These are phyloP conservation scores for Catocala nupta DNA, from an alignment of 2,888 invertebrate species.

Conservation along the genomic window DNA sequence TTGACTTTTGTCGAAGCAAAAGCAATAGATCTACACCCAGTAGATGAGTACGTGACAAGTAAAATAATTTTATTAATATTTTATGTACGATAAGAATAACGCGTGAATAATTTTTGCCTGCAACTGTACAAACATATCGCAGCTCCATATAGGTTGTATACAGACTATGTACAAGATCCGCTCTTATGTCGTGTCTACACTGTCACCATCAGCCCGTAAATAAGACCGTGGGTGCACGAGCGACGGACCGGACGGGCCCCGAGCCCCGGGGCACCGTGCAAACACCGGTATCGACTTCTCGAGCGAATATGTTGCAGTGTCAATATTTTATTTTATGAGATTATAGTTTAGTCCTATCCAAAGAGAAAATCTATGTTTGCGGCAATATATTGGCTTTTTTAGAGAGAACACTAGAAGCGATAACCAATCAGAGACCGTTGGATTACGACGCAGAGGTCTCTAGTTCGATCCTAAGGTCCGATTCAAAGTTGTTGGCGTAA, in stretches of 20 bases:
- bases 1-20: too few species aligned
- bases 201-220: slow-evolving; percentile 23
- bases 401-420: too few species aligned
- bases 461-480: too few species aligned
- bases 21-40: too few species aligned
- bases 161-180: slow-evolving; percentile 3
- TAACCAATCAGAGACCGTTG: too few species aligned
- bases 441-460: too few species aligned
- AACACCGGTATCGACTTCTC: slow-evolving; percentile 20
- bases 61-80: too few species aligned
- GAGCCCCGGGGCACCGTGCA: slow-evolving; percentile 5
- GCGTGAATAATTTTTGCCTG: too few species aligned
- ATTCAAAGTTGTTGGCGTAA: too few species aligned
- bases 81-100: too few species aligned
- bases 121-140: not conserved
- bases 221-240: slow-evolving; percentile 25
- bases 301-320: slow-evolving; percentile 17
- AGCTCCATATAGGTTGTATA: not conserved
- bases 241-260: slow-evolving; percentile 11
- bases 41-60: too few species aligned
- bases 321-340: slow-evolving; percentile 25
- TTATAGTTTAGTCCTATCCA: slow-evolving; percentile 9
- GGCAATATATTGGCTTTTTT: too few species aligned
- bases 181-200: slow-evolving; percentile 3
- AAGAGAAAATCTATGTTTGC: slow-evolving; percentile 4